Evolutionary conservation across 1,140 invertebrate species (phyloP), one percentile per base, ranked within the genome.

Genomic region (Drepana arcuata): DNA sequence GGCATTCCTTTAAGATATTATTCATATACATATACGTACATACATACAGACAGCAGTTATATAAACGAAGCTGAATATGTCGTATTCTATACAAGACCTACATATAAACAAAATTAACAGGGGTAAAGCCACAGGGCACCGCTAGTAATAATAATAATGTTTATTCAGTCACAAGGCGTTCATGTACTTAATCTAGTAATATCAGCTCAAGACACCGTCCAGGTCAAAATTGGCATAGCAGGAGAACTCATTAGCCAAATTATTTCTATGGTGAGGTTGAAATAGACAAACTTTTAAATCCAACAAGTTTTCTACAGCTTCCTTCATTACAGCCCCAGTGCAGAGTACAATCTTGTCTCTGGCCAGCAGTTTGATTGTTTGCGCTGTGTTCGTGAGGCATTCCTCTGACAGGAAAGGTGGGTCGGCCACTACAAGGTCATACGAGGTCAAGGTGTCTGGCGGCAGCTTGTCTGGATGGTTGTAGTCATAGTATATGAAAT

Each of bases 341-440:
- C 95, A 98, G 0, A 98, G 77, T 16, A 99, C 86, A 27, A 98
- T 88, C 66, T 96, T 94, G 6, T 88, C 84, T 66, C 93, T 94
- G 0, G 89, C 70, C 26, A 98, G 63, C 51, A 88, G 88, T 48
- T 90, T 91, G 2, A 97, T 88, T 0, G 96, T 95, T 24, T 88
- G 69, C 0, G 93, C 87, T 14, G 89, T 92, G 84, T 97, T 97
- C 1, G 87, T 87, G 10, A 98, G 85, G 84, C 97, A 99, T 80
- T 98, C 96, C 51, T 95, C 91, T 0, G 95, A 93, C 3, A 99
- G 80, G 82, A 97, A 98, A 7, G 97, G 97, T 7, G 97, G 96
- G 86, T 99, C 96, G 0, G 92, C 94, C 34, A 98, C 85, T 1
- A 99, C 91, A 10, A 98, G 55, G 74, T 97, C 93, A 83, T 92